Evolutionary conservation across 2,113 vertebrate genomes (phyloP).

Genomic region (Chaetodon trifascialis): DNA sequence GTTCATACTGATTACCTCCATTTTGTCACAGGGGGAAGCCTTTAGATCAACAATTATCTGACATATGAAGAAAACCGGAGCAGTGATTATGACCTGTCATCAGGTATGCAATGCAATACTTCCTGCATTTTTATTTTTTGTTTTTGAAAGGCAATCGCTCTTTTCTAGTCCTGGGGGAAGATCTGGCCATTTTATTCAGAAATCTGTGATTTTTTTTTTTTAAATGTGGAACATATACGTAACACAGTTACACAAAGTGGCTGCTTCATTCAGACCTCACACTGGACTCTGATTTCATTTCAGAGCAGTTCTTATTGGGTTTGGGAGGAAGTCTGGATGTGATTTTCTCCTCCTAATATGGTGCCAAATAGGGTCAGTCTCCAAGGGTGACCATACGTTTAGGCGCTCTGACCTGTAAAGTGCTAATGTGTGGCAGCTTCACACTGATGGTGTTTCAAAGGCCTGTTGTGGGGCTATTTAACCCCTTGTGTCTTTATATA

Average conservation of each 20-base stretch:
- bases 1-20: too few relatives aligned
- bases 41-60: too few relatives aligned
- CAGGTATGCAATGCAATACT: background rate
- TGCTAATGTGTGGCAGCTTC: conserved; percentile 79
- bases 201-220: background rate
- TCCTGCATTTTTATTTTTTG: too few relatives aligned
- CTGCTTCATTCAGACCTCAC: conserved; percentile 6
- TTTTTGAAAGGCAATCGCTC: too few relatives aligned
- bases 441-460: conserved; percentile 61
- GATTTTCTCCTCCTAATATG: conserved; percentile 48
- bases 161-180: background rate
- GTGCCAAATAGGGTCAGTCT: conserved; percentile 52
- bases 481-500: conserved; percentile 2
- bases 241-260: background rate
- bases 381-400: conserved; percentile 54
- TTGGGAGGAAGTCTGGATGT: conserved; percentile 32
- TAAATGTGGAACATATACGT: background rate
- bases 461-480: conserved; percentile 43
- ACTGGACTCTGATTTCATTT: conserved; percentile 26
- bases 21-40: too few relatives aligned
- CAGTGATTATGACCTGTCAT: background rate
- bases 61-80: background rate
- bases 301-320: conserved; percentile 23
- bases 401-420: conserved; percentile 70
- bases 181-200: background rate